Percentiles rank a stretch among this genome's conserved stretches.
Evolutionary conservation across 2,888 invertebrate genomes (phyloP).

Genomic region (Alloplasta piceator): DNA sequence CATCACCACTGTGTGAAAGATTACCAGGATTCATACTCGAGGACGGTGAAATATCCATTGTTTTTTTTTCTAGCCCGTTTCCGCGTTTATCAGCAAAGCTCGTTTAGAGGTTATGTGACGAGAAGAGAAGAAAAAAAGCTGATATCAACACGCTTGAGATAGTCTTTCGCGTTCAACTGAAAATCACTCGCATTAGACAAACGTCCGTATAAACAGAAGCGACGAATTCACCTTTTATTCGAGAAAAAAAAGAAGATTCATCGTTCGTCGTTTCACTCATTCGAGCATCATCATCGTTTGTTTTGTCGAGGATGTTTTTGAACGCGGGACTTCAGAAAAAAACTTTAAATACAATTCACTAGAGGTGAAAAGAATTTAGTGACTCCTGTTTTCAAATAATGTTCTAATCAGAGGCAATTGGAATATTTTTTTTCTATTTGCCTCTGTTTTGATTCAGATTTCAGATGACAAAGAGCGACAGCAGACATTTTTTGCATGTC

Average conservation of each 20-base stretch:
- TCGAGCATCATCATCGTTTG: conserved; percentile 11
- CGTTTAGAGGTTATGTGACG: conserved; percentile 36
- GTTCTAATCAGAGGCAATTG: conserved; percentile 29
- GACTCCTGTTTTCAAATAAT: not conserved
- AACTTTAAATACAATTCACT: not conserved
- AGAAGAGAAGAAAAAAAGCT: not conserved
- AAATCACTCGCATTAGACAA: not conserved
- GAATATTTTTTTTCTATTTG: conserved; percentile 30
- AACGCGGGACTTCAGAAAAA: not conserved
- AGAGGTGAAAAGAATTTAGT: too few species aligned
- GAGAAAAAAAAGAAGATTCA: not conserved
- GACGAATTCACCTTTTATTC: not conserved
- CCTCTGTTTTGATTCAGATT: conserved; percentile 34
- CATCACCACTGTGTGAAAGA: conserved; percentile 74
- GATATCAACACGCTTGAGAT: not conserved
- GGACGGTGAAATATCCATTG: conserved; percentile 75
- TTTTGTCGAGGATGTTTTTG: not conserved
- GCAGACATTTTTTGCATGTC: not conserved
- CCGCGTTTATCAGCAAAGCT: not conserved
- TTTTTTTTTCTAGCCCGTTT: conserved; percentile 12
- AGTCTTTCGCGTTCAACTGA: not conserved
- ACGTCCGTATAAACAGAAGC: not conserved
- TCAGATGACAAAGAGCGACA: not conserved
- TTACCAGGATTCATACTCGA: conserved; percentile 74
- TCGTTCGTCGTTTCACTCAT: conserved; percentile 1